Evolutionary conservation across 2,888 invertebrate species (phyloP).

Genomic region (Bimastos eiseni): DNA sequence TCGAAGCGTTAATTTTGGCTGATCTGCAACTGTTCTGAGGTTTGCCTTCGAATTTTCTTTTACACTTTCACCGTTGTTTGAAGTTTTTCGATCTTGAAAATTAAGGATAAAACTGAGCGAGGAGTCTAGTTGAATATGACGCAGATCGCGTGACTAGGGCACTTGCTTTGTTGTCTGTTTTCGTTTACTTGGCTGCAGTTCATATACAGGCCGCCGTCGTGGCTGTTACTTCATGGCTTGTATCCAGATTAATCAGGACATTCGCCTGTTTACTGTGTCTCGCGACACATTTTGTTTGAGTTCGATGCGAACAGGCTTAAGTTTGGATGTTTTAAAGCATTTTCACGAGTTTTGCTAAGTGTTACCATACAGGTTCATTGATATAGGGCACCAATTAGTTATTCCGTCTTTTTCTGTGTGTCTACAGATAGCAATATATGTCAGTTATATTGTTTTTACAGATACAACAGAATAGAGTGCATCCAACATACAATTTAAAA

Average conservation of each 20-base stretch:
- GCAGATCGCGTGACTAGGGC: constrained; percentile 9
- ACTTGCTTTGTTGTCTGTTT: not conserved
- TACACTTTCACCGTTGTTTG: not conserved
- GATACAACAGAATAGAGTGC: no score
- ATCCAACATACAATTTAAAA: no score
- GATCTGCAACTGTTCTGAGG: not conserved
- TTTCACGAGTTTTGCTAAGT: not conserved
- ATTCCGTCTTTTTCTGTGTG: not conserved
- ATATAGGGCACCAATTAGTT: not conserved
- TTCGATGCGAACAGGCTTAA: not conserved
- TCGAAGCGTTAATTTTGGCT: not conserved
- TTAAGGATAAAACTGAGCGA: not conserved
- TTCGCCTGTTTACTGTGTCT: not conserved
- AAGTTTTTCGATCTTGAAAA: not conserved
- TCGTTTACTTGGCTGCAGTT: constrained; percentile 13
- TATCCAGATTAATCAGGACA: not conserved
- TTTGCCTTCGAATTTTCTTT: not conserved
- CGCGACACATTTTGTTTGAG: not conserved
- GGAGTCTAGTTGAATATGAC: not conserved
- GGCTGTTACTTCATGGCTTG: not conserved
- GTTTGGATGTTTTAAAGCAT: not conserved
- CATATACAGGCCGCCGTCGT: not conserved
- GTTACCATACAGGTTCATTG: not conserved
- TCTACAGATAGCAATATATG: not conserved
- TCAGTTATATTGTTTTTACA: not conserved